Base-by-base conservation (phyloP, 2,888 invertebrate genomes). In the Tortrix viridana region DNA sequence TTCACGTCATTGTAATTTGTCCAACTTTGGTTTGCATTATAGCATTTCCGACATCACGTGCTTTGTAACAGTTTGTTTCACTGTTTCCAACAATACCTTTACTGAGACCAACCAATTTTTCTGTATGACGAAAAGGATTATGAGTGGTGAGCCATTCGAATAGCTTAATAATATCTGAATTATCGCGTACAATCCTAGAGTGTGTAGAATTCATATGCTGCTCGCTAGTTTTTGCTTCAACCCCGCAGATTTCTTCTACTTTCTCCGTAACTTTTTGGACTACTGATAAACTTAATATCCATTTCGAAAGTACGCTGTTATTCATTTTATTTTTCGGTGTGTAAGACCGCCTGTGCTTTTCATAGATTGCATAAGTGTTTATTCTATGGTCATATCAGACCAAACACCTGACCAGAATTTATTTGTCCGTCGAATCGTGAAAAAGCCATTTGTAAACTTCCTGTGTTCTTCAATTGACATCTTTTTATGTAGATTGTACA, bases 311-410 rank as follows among this genome's bases (percentile, higher is more conserved):
- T n/a, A 80, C 80, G 68, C 78, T 80, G 9, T 82, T 77, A 75
- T 75, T 54, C 20, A 78, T 81, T 78, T 82, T n/a, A n/a, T 80
- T 77, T 81, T 70, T 7, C 82, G 81, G 73, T 76, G 81, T 77
- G 81, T 54, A 70, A 83, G 67, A 69, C 82, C 82, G 69, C 82
- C 82, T 74, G 78, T 75, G 76, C 78, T 81, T 50, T 76, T 79
- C 76, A 84, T 84, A 66, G 77, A 65, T 68, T 73, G 75, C 79
- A 77, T 77, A 67, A 75, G 67, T 37, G 72, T 69, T 49, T 75
- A 75, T 38, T 76, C 74, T 62, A 84, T 83, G 1, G 76, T 64
- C 81, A 82, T 81, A 58, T 82, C 84, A 38, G 80, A 78, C 61
- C 73, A 81, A 73, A 76, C 79, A 70, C 81, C 81, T 72, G 74